Conservation (phyloP, 2,888 invertebrate species). For the Liopterus haemorrhoidalis region DNA sequence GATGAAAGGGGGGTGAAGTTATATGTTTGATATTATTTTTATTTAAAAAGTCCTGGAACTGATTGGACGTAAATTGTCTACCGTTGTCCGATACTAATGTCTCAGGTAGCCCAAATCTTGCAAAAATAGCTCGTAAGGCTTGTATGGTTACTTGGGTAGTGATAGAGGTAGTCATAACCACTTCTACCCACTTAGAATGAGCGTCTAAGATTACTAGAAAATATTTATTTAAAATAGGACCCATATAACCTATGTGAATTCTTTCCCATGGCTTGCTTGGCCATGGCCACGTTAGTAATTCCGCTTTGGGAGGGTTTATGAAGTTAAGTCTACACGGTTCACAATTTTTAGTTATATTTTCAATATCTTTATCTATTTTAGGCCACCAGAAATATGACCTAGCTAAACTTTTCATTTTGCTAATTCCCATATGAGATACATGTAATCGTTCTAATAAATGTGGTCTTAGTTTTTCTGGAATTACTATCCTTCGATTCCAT, state of each 20-base stretch:
- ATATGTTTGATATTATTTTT: not conserved
- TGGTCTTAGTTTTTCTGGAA: not conserved
- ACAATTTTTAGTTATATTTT: constrained; percentile 16
- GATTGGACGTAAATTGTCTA: constrained; percentile 1
- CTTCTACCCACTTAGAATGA: too few relatives aligned
- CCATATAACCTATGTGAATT: constrained; percentile 29
- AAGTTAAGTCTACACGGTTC: constrained; percentile 14
- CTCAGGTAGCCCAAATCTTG: not conserved
- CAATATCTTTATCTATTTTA: constrained; percentile 22
- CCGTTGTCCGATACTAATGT: not conserved
- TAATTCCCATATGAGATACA: constrained; percentile 18
- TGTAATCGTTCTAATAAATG: constrained; percentile 21
- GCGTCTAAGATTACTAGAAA: constrained; percentile 28
- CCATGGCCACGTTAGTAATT: constrained; percentile 24
- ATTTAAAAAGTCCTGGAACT: not conserved
- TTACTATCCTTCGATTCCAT: too few relatives aligned
- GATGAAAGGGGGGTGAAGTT: too few relatives aligned
- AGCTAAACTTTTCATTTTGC: constrained; percentile 23
- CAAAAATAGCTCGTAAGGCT: not conserved
- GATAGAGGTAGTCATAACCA: not conserved
- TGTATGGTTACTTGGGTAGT: not conserved
- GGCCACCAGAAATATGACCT: constrained; percentile 27
- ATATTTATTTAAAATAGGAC: constrained; percentile 23
- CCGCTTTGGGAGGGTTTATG: constrained; percentile 15
- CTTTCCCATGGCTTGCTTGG: constrained; percentile 26